Percentiles rank a stretch among this genome's conserved stretches.
These are phyloP conservation scores for Unio pictorum DNA, from an alignment of 2,888 invertebrate genomes.

Conservation along the genomic window DNA sequence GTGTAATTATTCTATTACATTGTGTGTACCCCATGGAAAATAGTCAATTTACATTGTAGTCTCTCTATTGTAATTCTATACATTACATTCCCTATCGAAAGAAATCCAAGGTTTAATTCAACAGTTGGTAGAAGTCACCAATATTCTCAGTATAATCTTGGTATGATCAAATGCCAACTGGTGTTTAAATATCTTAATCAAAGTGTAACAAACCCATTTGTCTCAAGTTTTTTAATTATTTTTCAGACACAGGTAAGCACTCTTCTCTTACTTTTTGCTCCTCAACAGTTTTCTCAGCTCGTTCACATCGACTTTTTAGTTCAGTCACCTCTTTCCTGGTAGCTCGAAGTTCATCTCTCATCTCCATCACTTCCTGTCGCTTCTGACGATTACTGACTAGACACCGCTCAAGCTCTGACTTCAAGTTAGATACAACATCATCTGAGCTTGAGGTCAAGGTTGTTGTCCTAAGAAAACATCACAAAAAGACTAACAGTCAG, in stretches of 20 bases:
- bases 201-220: neutral
- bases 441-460: slow-evolving; percentile 13
- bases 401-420: slow-evolving; percentile 63
- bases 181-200: neutral
- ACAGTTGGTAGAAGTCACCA: too few relatives aligned
- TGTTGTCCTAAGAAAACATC: too few relatives aligned
- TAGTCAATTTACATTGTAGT: too few relatives aligned
- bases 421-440: slow-evolving; percentile 49
- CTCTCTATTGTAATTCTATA: too few relatives aligned
- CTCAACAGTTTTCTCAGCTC: slow-evolving; percentile 39
- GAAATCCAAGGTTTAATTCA: too few relatives aligned
- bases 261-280: slow-evolving; percentile 43
- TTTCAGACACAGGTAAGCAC: neutral
- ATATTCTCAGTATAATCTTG: too few relatives aligned
- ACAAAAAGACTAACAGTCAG: too few relatives aligned
- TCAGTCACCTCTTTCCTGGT: slow-evolving; percentile 40
- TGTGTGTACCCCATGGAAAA: too few relatives aligned
- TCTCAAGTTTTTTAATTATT: neutral
- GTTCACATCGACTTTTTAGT: slow-evolving; percentile 35
- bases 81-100: too few relatives aligned
- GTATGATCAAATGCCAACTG: too few relatives aligned
- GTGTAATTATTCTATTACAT: too few relatives aligned
- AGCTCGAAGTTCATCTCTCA: slow-evolving; percentile 48
- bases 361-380: slow-evolving; percentile 51
- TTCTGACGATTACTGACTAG: slow-evolving; percentile 64